Evolutionary conservation across 2,113 vertebrate species (phyloP).

Genomic region (Bostrychus sinensis): DNA sequence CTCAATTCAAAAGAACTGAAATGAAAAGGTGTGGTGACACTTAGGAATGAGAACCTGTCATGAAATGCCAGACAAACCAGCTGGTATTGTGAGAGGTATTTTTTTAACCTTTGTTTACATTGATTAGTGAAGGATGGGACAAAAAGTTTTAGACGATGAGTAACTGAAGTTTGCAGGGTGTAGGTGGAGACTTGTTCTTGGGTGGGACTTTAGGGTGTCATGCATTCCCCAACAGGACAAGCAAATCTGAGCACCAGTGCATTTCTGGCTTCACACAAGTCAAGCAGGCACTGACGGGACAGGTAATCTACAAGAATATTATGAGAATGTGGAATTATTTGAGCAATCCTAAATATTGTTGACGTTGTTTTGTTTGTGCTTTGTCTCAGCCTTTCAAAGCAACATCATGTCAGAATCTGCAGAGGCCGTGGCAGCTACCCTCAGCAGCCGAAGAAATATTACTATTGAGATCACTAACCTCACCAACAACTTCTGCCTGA

Average conservation of each 20-base stretch:
- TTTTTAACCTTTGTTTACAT: not conserved
- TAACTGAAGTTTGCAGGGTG: not conserved
- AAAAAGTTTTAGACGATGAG: not conserved
- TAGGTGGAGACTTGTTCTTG: conserved; percentile 41
- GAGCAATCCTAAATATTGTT: not conserved
- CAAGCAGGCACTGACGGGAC: conserved; percentile 16
- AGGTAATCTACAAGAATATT: conserved; percentile 38
- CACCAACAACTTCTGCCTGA: conserved; percentile 53
- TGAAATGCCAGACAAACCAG: not conserved
- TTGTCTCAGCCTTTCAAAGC: not conserved
- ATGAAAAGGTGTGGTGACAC: conserved; percentile 2
- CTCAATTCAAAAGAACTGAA: not conserved
- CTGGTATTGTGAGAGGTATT: not conserved
- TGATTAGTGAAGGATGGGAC: not conserved
- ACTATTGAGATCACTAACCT: conserved; percentile 73
- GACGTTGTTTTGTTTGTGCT: not conserved
- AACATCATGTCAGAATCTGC: conserved; percentile 61
- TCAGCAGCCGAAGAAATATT: conserved; percentile 56
- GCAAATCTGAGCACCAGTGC: not conserved
- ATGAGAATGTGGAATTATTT: not conserved
- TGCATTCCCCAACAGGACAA: conserved; percentile 9
- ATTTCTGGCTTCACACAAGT: not conserved
- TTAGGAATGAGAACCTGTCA: not conserved
- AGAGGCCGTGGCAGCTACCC: conserved; percentile 49
- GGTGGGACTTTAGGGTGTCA: conserved; percentile 9